A percentile compares a stretch with the other conserved stretches of the same genome.
Conservation (phyloP, 2,888 invertebrate genomes). For the Steromphala cineraria region DNA sequence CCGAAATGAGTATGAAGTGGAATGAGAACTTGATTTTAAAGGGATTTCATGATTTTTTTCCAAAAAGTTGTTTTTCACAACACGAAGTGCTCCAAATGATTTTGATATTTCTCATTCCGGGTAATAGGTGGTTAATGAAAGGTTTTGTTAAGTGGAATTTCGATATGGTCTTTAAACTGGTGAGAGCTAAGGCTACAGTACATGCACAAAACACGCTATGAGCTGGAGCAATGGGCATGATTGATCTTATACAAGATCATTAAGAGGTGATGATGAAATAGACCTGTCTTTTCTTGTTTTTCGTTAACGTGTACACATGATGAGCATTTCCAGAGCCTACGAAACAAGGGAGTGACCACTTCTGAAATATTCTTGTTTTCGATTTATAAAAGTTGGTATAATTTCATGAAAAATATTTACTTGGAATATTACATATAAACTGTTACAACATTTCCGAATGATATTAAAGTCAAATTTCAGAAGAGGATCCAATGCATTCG, state of each 20-base stretch:
- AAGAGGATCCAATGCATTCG: neutral
- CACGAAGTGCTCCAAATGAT: neutral
- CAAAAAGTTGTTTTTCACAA: no score
- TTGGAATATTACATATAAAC: no score
- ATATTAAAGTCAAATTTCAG: neutral
- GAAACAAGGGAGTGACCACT: neutral
- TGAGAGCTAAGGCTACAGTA: neutral
- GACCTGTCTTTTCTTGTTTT: no score
- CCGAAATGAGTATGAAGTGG: neutral
- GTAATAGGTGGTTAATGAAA: no score
- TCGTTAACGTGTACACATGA: neutral
- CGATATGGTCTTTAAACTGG: neutral
- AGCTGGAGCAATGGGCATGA: neutral
- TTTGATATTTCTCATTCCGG: neutral
- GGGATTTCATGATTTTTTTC: neutral
- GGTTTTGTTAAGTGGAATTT: neutral
- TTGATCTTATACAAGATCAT: no score
- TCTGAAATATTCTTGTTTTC: neutral
- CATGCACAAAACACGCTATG: neutral
- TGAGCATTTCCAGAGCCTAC: conserved; percentile 18
- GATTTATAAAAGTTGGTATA: no score
- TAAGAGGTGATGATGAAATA: no score
- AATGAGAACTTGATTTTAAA: neutral
- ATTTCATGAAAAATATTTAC: no score
- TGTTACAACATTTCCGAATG: no score